Evolutionary conservation across 2,797 vertebrate genomes (phyloP).

Genomic region (Phrynocephalus vlangalii): DNA sequence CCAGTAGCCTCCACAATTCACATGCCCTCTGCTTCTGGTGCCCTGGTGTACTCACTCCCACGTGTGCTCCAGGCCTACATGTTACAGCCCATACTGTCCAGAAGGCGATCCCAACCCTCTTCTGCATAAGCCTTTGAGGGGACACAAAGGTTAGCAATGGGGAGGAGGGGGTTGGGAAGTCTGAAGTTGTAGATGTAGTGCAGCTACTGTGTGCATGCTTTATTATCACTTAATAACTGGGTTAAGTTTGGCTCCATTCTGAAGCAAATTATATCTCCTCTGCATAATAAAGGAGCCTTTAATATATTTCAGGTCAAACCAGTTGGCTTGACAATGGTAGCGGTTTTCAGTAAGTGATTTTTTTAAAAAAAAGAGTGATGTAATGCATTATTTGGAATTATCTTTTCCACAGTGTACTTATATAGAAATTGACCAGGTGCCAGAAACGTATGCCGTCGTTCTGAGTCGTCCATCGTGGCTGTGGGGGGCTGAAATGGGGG

Average conservation of each 20-base stretch:
- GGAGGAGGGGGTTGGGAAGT: neutral
- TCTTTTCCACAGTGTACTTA: conserved; percentile 89
- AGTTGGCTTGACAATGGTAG: neutral
- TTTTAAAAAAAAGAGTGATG: neutral
- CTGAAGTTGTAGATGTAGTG: too few species aligned
- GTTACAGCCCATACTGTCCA: neutral
- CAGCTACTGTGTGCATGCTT: too few species aligned
- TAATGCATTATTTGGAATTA: conserved; percentile 19
- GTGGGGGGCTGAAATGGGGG: conserved; percentile 99
- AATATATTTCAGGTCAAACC: neutral
- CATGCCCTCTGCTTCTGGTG: neutral
- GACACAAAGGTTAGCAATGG: neutral
- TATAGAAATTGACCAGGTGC: conserved; percentile 87
- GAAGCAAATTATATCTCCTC: too few species aligned
- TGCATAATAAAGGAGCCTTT: too few species aligned
- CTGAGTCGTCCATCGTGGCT: conserved; percentile 96
- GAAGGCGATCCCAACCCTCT: neutral
- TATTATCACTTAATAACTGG: too few species aligned
- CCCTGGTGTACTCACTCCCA: neutral
- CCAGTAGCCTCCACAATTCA: neutral
- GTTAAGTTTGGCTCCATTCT: too few species aligned
- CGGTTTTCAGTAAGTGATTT: conserved; percentile 3
- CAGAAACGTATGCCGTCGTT: conserved; percentile 87
- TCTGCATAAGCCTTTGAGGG: neutral
- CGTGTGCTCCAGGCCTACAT: neutral